Evolutionary conservation across 92 coral and sea anemone species (phyloP).

Genomic region (Phenganax marumi): DNA sequence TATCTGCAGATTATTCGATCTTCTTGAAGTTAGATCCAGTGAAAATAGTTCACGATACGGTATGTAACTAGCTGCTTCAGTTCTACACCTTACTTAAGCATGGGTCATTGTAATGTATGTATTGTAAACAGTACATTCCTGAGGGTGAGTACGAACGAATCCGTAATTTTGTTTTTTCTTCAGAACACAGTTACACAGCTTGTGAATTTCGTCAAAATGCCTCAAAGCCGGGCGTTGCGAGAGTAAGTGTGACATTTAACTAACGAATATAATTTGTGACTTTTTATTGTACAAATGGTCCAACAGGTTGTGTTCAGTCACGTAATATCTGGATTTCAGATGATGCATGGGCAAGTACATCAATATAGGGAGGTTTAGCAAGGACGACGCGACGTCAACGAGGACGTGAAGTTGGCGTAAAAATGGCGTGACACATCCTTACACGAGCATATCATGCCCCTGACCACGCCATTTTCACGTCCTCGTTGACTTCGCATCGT

Average conservation of each 20-base stretch:
- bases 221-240: constrained; percentile 75
- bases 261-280: neutral
- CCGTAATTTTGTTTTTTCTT: constrained; percentile 1
- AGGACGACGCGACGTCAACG: too few relatives aligned
- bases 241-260: constrained; percentile 63
- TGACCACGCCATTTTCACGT: too few relatives aligned
- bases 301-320: neutral
- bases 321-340: too few relatives aligned
- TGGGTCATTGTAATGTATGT: neutral
- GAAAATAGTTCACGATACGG: constrained; percentile 72
- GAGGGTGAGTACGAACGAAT: neutral
- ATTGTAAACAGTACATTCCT: neutral
- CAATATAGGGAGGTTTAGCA: too few relatives aligned
- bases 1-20: constrained; percentile 75
- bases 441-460: too few relatives aligned
- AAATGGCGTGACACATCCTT: too few relatives aligned
- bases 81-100: neutral
- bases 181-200: constrained; percentile 79
- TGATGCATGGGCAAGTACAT: neutral
- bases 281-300: neutral
- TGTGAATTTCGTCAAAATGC: constrained; percentile 72
- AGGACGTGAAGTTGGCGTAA: too few relatives aligned
- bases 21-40: constrained; percentile 78
- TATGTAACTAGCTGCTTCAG: constrained; percentile 20
- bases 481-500: too few relatives aligned